A percentile compares a stretch with the other conserved stretches of the same genome.
Conservation (phyloP, 2,797 vertebrate species). For the Moxostoma hubbsi region DNA sequence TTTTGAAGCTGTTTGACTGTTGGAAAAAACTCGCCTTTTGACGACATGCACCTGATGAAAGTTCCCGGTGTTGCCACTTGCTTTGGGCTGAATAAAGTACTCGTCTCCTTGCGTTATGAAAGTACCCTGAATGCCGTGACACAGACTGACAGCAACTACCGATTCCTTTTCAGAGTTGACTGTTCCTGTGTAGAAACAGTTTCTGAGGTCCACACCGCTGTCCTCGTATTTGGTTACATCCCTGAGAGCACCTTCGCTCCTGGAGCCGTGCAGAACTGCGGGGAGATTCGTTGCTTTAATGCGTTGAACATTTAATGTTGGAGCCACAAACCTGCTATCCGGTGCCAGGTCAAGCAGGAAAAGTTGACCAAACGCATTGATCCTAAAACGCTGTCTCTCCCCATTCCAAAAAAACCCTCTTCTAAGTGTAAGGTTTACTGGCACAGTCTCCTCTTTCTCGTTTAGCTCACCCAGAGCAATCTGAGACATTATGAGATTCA, state of each 20-base stretch:
- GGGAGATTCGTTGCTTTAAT: constrained; percentile 67
- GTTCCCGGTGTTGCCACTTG: constrained; percentile 36
- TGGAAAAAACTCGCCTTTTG: constrained; percentile 69
- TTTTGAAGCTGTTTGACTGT: constrained; percentile 22
- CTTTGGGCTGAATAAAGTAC: constrained; percentile 84
- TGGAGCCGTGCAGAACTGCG: constrained; percentile 58
- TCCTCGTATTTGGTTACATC: constrained; percentile 60
- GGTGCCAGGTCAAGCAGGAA: constrained; percentile 83
- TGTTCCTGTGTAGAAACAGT: constrained; percentile 87
- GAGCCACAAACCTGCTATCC: constrained; percentile 85
- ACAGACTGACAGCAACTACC: constrained; percentile 87
- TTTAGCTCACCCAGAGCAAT: constrained; percentile 60
- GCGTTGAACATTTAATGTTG: constrained; percentile 80
- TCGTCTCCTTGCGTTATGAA: constrained; percentile 85
- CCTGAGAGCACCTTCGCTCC: constrained; percentile 27
- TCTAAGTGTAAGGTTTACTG: constrained; percentile 69
- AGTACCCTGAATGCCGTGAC: constrained; percentile 84
- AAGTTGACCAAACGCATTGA: constrained; percentile 81
- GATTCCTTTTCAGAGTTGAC: constrained; percentile 81
- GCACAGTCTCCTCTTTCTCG: constrained; percentile 77
- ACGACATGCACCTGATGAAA: constrained; percentile 79
- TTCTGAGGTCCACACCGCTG: constrained; percentile 66
- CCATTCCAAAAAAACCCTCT: constrained; percentile 69
- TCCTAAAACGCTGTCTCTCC: constrained; percentile 73
- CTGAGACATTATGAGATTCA: constrained; percentile 64